Evolutionary conservation across 2,888 invertebrate species (phyloP), one percentile per base, ranked within the genome.

Genomic region (Seira musarum): DNA sequence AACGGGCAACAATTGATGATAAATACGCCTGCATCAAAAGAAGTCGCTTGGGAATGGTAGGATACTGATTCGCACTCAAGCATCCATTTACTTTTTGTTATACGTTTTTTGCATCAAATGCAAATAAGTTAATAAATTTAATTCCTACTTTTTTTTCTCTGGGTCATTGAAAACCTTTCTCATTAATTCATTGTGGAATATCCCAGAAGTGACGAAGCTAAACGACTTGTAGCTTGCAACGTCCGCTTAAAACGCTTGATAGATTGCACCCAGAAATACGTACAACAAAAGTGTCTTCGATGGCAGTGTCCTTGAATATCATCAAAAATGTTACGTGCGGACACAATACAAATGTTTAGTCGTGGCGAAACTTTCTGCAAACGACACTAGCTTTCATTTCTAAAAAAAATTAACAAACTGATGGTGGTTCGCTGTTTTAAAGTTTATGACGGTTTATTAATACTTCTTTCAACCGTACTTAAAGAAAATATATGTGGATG

Each of bases 161-260:
- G 75, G 75, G 75, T 75, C 75, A 75, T 25, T 75, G 75, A 75
- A 74, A 74, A 75, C 5, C 24, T 21, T 24, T 30, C 30, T 65
- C n/a, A n/a, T n/a, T n/a, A n/a, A n/a, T n/a, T 46, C 40, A 13
- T 53, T 53, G 22, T 60, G 60, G 74, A 66, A 67, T 74, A 57
- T 30, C 53, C 46, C 60, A 66, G 61, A 60, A 35, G n/a, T 73
- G 74, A 67, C 61, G 30, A 66, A 35, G 74, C 66, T 60, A 49
- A 24, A 63, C 63, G 21, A 17, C 2, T 49, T 64, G 24, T 15
- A 57, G 57, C 17, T 57, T 10, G 13, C 13, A 46, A 13, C 46
- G 46, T 46, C 13, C 6, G 46, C 46, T n/a, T n/a, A n/a, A n/a
- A n/a, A n/a, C n/a, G n/a, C n/a, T n/a, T n/a, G n/a, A n/a, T n/a